phyloP scores from a whole-genome alignment of 2,113 vertebrate genomes.

The Alexandromys fortis region DNA sequence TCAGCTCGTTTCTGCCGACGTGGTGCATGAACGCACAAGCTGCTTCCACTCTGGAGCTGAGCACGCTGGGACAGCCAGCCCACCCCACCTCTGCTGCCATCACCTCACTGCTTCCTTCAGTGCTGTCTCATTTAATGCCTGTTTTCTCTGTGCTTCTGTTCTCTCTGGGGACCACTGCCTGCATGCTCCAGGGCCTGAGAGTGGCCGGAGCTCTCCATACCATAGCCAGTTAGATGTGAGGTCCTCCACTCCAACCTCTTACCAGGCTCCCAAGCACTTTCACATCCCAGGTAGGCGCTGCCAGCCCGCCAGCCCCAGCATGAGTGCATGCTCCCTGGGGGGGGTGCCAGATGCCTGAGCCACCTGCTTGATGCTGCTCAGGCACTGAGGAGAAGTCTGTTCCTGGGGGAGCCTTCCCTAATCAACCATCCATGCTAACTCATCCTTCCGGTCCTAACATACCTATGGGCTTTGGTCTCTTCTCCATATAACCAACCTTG shows the following conservation, averaged over 20 bases:
- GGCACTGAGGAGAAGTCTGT: background rate
- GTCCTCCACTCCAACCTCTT: slow-evolving; percentile 96
- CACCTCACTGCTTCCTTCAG: slow-evolving; percentile 52
- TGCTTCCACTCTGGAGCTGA: slow-evolving; percentile 23
- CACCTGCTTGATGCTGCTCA: background rate
- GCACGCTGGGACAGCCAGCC: slow-evolving; percentile 25
- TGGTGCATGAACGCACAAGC: slow-evolving; percentile 65
- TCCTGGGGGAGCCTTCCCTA: slow-evolving; percentile 37
- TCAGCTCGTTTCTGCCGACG: background rate
- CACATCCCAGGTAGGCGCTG: slow-evolving; percentile 99
- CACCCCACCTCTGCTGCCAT: background rate
- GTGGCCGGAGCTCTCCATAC: slow-evolving; percentile 98
- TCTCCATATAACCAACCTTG: background rate
- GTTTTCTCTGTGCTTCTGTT: slow-evolving; percentile 85
- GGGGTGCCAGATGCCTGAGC: background rate
- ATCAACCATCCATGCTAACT: background rate
- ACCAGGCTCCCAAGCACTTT: slow-evolving; percentile 99
- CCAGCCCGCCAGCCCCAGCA: slow-evolving; percentile 61
- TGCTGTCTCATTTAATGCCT: slow-evolving; percentile 65
- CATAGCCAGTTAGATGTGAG: slow-evolving; percentile 97
- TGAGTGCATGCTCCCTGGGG: slow-evolving; percentile 71
- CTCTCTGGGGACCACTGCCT: slow-evolving; percentile 86
- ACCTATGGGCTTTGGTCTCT: background rate
- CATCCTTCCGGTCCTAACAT: background rate
- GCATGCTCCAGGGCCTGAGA: slow-evolving; percentile 95